Base-by-base conservation (phyloP, 2,797 vertebrate species). In the Cryptoblepharus egeriae region DNA sequence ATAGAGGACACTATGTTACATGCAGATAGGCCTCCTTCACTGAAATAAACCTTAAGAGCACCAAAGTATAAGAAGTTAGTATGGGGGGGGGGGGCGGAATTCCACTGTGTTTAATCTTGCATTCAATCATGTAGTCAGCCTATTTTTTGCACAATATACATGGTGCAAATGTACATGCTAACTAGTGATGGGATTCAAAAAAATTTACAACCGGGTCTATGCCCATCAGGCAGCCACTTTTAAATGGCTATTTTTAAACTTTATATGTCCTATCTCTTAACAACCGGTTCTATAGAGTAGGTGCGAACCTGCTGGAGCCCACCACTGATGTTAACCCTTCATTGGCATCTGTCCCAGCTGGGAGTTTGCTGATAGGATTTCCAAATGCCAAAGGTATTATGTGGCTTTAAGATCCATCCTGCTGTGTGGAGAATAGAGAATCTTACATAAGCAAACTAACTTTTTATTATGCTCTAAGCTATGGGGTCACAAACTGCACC, bases 361-460 rank as follows among this genome's bases (percentile, higher is more conserved):
- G 75, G 42, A 70, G 74, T 52, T 45, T 77, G 64, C 64, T 68
- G 72, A 42, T 81, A 72, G 63, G 80, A 35, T 68, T 75, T 60
- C 68, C 64, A 82, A 75, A 75, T 69, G 75, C 67, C 67, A 64
- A 32, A 52, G 42, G 65, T 77, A 69, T 70, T 76, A n/a, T 60
- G 58, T 77, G 77, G 52, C 73, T 69, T n/a, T 75, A 60, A 82
- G 11, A 30, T 76, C 64, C 80, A 68, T 75, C 71, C 73, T 76
- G 73, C n/a, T 52, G n/a, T 71, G 42, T 77, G 24, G 63, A 63
- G 42, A 76, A 76, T 39, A 63, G 81, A 81, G 49, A 75, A 67
- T 67, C 28, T 1, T 57, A 77, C 49, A 70, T 82, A 63, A 82
- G 64, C 63, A 77, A 71, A 71, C 67, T 52, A 63, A 70, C 26